phyloP scores from a whole-genome alignment of 2,888 invertebrate species.

The Gnatocerus cornutus region DNA sequence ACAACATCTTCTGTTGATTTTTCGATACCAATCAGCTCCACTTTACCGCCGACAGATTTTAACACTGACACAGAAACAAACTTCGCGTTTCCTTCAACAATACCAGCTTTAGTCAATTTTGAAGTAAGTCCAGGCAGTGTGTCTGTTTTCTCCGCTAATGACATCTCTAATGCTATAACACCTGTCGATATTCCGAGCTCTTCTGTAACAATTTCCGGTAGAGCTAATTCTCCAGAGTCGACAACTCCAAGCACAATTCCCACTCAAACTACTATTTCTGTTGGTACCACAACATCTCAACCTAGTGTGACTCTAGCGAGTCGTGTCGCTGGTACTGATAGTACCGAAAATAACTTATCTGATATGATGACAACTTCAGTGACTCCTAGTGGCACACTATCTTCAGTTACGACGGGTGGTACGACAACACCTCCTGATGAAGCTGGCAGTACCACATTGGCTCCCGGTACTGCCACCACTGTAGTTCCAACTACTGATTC shows the following conservation, averaged over 20 bases:
- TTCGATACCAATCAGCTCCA: constrained; percentile 33
- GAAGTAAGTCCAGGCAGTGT: constrained; percentile 70
- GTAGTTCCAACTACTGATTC: constrained; percentile 12
- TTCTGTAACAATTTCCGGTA: constrained; percentile 73
- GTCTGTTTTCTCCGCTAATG: constrained; percentile 68
- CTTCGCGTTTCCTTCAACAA: constrained; percentile 64
- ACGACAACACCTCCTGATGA: constrained; percentile 5
- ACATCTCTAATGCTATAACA: constrained; percentile 69
- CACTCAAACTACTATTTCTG: constrained; percentile 49
- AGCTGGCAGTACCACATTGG: constrained; percentile 9
- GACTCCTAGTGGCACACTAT: constrained; percentile 12
- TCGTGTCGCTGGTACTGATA: constrained; percentile 48
- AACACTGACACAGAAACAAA: constrained; percentile 62
- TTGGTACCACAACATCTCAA: constrained; percentile 46
- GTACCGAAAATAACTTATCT: constrained; percentile 6
- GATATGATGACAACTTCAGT: constrained; percentile 37
- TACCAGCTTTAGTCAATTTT: constrained; percentile 63
- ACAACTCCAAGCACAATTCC: constrained; percentile 49
- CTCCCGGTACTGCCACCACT: constrained; percentile 14
- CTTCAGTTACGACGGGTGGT: neutral
- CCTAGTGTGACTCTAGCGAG: neutral
- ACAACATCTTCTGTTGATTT: constrained; percentile 39
- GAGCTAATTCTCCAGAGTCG: constrained; percentile 67
- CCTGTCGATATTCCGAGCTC: constrained; percentile 73
- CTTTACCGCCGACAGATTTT: constrained; percentile 68